A percentile compares a stretch with the other conserved stretches of the same genome.
Conservation (phyloP, 2,113 vertebrate species). For the Anguilla rostrata region DNA sequence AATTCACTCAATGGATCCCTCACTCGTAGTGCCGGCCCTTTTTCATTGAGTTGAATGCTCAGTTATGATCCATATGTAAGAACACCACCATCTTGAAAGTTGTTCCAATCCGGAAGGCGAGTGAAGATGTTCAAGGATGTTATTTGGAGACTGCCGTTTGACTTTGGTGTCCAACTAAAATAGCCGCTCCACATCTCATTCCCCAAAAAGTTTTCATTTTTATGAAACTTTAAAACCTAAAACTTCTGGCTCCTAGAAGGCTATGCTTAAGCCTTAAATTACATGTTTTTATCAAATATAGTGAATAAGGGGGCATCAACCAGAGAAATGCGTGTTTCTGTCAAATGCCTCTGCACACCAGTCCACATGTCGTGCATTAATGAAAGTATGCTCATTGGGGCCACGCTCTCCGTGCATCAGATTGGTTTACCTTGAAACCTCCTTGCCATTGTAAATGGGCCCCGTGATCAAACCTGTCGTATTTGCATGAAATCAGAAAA, state of each 20-base stretch:
- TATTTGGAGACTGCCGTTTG: not conserved
- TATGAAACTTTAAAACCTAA: not conserved
- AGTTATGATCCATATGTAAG: too few species aligned
- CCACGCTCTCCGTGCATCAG: not conserved
- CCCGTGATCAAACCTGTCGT: not conserved
- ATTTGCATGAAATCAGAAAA: slow-evolving; percentile 7
- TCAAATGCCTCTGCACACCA: not conserved
- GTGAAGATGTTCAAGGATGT: not conserved
- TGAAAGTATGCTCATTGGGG: not conserved
- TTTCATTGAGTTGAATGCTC: too few species aligned
- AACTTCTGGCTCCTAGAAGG: not conserved
- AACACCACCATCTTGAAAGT: too few species aligned
- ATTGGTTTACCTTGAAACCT: slow-evolving; percentile 7
- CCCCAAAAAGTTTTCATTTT: not conserved
- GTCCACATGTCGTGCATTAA: not conserved
- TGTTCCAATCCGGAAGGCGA: too few species aligned
- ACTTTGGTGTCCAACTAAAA: not conserved
- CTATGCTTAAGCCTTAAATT: not conserved
- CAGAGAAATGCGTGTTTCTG: not conserved
- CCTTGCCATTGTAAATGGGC: slow-evolving; percentile 2
- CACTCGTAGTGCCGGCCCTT: too few species aligned
- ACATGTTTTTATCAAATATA: not conserved
- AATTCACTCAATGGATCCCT: too few species aligned
- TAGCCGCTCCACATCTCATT: not conserved
- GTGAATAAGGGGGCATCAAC: not conserved